phyloP scores from a whole-genome alignment of 2,797 vertebrate genomes.

The Sus cebifrons region DNA sequence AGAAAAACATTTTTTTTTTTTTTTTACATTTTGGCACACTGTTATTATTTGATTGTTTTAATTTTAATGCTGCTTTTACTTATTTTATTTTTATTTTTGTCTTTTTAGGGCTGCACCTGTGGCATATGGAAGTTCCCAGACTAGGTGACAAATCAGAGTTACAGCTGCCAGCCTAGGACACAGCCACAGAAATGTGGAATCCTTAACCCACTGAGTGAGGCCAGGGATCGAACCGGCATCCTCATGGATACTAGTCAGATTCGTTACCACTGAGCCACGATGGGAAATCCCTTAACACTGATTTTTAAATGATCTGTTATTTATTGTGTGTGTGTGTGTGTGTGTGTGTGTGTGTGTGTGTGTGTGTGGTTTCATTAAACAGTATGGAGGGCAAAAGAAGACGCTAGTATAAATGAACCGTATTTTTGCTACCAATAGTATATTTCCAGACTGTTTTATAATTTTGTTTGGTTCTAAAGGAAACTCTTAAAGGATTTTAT shows the following conservation, averaged over 20 bases:
- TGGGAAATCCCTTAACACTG: no score
- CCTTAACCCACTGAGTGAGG: no score
- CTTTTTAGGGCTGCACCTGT: no score
- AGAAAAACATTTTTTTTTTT: not conserved
- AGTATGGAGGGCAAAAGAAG: not conserved
- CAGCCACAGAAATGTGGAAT: no score
- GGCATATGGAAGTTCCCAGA: no score
- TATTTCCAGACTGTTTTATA: not conserved
- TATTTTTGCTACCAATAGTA: not conserved
- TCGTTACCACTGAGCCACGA: no score
- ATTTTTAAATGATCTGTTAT: not conserved
- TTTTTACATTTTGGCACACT: not conserved
- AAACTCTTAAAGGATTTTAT: constrained; percentile 62
- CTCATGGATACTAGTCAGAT: no score
- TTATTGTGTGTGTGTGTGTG: not conserved
- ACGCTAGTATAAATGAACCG: not conserved
- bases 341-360: not conserved
- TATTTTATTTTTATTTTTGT: no score
- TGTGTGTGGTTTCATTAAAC: not conserved
- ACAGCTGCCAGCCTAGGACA: no score
- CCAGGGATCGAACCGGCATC: no score
- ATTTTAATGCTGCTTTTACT: not conserved
- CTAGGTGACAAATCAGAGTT: no score
- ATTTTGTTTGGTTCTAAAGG: constrained; percentile 36
- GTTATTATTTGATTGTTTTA: not conserved